Evolutionary conservation across 2,888 invertebrate species (phyloP).

Genomic region (Drosophila tripunctata): DNA sequence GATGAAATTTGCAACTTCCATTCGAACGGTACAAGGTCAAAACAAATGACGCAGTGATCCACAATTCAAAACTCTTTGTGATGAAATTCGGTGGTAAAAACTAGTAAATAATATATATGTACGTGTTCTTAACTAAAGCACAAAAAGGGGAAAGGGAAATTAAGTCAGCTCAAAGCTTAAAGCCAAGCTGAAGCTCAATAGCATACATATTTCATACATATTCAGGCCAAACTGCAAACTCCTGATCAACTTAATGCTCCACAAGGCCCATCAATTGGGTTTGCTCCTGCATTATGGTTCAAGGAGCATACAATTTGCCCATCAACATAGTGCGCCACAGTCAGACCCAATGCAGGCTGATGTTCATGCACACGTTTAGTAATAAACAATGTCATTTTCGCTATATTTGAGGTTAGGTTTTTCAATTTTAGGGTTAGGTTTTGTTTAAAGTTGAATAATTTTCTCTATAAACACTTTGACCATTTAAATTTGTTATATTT

Average conservation of each 20-base stretch:
- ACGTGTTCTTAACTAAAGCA: background rate
- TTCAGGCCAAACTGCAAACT: no score
- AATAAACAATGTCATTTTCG: background rate
- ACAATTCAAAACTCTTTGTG: background rate
- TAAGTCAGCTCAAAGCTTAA: background rate
- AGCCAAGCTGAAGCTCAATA: background rate
- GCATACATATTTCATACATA: background rate
- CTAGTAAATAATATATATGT: no score
- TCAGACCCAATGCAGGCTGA: background rate
- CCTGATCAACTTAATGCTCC: slow-evolving; percentile 25
- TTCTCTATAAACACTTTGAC: no score
- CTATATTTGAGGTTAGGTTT: background rate
- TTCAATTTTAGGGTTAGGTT: background rate
- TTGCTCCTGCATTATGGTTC: slow-evolving; percentile 29
- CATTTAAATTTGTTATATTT: no score
- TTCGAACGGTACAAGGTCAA: background rate
- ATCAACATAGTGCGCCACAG: slow-evolving; percentile 29
- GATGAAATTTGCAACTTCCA: slow-evolving; percentile 27
- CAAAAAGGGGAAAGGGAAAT: background rate
- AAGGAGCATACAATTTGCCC: background rate
- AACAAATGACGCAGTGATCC: slow-evolving; percentile 4
- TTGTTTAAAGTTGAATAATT: background rate
- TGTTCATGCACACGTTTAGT: slow-evolving; percentile 20
- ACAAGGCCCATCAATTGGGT: slow-evolving; percentile 5
- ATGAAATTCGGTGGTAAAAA: slow-evolving; percentile 11